These are phyloP conservation scores for Rhinolophus ferrumequinum DNA, from an alignment of 2,113 vertebrate genomes.

Conservation along the genomic window DNA sequence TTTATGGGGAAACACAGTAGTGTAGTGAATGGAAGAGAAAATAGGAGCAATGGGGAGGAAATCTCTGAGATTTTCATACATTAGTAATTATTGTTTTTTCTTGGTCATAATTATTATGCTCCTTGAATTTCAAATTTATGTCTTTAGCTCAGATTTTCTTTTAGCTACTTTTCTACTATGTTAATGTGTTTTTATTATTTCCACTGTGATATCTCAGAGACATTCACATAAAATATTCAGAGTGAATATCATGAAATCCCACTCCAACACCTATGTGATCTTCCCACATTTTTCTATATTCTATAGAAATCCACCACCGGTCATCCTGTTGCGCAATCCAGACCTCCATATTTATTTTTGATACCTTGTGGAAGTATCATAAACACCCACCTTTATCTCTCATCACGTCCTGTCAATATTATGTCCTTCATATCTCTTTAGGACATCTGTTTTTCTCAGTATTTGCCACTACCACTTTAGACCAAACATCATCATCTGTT, in stretches of 20 bases:
- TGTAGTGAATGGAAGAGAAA: background rate
- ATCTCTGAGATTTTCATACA: background rate
- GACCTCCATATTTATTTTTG: background rate
- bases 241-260: background rate
- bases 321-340: background rate
- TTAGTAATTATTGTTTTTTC: background rate
- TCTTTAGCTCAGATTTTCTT: background rate
- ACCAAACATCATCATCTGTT: background rate
- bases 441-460: background rate
- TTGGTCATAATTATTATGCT: background rate
- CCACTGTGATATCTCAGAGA: background rate
- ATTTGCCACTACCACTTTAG: background rate
- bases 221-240: background rate
- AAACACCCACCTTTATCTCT: background rate
- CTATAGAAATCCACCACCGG: background rate
- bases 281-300: background rate
- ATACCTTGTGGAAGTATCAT: background rate
- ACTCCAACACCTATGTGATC: background rate
- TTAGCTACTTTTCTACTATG: background rate
- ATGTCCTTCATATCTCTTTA: background rate
- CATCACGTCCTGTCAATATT: background rate
- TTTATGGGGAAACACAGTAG: background rate
- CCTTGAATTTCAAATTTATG: background rate
- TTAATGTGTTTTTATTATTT: background rate
- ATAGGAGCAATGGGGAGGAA: background rate